Base-by-base conservation (phyloP, 92 coral and sea anemone genomes). In the Porites rus region DNA sequence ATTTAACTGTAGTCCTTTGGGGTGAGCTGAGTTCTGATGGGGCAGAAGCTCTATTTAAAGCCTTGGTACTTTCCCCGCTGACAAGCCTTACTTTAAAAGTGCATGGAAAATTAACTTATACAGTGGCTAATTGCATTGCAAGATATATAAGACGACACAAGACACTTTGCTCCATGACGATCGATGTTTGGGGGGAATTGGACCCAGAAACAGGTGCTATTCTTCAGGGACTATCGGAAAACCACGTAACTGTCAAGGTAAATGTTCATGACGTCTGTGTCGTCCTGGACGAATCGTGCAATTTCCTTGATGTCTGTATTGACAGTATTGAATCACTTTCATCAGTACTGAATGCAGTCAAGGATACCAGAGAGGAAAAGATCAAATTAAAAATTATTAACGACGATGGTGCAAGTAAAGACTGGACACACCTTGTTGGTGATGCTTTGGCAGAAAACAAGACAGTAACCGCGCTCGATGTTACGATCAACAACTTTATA, bases 141-240 rank as follows among this genome's bases (percentile, higher is more conserved):
- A 62, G 18, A 13, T 10, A 62, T 8, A 18, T 78, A 0, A 78
- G 64, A 46, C 8, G 8, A 8, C 43, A 43, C 19, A 46, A 63
- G 38, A 38, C 58, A 20, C 59, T 65, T 8, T 62, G 71, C 18
- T 62, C 56, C 9, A 4, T 78, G 8, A 65, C 13, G 13, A 9
- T 80, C 9, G 52, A 52, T 46, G 52, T 80, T 51, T 52, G 22
- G 51, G 84, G 66, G 19, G 75, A 68, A 18, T 17, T 80, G 65
- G 22, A 21, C 63, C 16, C 24, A 13, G 56, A 9, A 5, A 72
- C 65, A n/a, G 25, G 6, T 0, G 19, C 21, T 17, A 24, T 64
- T 53, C 51, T 80, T 51, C 43, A 67, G 8, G 65, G 19, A 63
- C 8, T 80, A 8, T 18, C 61, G 2, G 9, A 46, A 25, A 16